Conservation (phyloP, 2,888 invertebrate species). For the Drosophila macrothrix region DNA sequence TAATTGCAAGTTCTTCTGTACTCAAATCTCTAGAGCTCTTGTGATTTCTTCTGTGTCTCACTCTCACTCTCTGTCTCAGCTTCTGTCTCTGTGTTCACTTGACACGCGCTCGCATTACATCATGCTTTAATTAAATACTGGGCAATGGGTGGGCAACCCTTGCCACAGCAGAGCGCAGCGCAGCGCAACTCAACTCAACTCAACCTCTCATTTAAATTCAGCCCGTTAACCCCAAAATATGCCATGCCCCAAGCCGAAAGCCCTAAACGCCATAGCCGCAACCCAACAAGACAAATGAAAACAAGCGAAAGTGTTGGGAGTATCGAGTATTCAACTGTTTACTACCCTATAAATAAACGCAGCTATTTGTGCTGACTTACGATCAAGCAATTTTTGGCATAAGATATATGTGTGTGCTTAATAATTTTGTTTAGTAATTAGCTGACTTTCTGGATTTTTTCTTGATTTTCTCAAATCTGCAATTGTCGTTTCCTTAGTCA, state of each 20-base stretch:
- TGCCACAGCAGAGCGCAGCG: constrained; percentile 31
- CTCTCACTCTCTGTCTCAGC: not conserved
- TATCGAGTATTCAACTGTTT: not conserved
- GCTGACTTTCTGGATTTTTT: not conserved
- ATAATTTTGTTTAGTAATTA: not conserved
- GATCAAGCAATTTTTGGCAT: not conserved
- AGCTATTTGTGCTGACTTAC: not conserved
- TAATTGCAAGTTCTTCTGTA: not conserved
- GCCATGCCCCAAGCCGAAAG: constrained; percentile 38
- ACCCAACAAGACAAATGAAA: constrained; percentile 54
- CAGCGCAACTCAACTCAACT: constrained; percentile 26
- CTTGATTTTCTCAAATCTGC: not conserved
- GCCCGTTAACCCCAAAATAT: constrained; percentile 67
- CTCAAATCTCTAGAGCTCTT: not conserved
- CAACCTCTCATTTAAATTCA: constrained; percentile 57
- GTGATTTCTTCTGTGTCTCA: not conserved
- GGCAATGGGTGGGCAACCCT: constrained; percentile 45
- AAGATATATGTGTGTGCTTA: not conserved
- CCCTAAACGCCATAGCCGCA: constrained; percentile 21
- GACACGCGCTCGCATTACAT: constrained; percentile 55
- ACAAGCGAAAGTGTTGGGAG: constrained; percentile 28
- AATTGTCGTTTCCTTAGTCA: not conserved
- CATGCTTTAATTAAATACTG: constrained; percentile 66
- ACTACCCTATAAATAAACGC: constrained; percentile 24
- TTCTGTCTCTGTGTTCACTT: constrained; percentile 3